A percentile compares a stretch with the other conserved stretches of the same genome.
Conservation (phyloP, 2,113 vertebrate genomes). For the Chaenogobius annularis region DNA sequence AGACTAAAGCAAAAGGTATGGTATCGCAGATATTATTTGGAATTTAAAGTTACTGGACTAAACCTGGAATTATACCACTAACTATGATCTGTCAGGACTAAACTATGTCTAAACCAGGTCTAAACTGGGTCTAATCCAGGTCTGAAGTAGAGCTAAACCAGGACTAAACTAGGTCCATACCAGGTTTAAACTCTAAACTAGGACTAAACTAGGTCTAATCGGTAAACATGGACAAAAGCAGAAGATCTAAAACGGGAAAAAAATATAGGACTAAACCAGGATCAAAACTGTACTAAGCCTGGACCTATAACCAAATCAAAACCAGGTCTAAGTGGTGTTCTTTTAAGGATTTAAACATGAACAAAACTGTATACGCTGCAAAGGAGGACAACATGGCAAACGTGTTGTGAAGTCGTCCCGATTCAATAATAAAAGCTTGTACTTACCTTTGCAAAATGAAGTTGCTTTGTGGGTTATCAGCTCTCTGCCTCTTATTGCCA, state of each 20-base stretch:
- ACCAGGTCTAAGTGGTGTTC: neutral
- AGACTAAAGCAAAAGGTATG: neutral
- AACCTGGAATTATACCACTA: neutral
- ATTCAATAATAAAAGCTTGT: slow-evolving; percentile 28
- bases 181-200: no score
- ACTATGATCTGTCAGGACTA: neutral
- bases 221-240: no score
- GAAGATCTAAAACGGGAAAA: no score
- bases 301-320: neutral
- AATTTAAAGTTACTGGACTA: neutral
- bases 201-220: neutral
- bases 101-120: neutral
- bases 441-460: slow-evolving; percentile 9
- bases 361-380: neutral
- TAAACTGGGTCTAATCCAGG: neutral
- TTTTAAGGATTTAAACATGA: neutral
- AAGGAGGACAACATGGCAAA: slow-evolving; percentile 10
- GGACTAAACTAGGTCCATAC: neutral
- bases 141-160: neutral
- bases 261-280: no score
- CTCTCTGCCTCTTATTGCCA: slow-evolving; percentile 33
- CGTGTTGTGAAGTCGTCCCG: neutral
- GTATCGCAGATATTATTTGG: no score
- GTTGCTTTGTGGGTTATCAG: slow-evolving; percentile 44
- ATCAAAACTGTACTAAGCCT: neutral